Evolutionary conservation across 2,888 invertebrate species (phyloP).

Genomic region (Leucophenga montana): DNA sequence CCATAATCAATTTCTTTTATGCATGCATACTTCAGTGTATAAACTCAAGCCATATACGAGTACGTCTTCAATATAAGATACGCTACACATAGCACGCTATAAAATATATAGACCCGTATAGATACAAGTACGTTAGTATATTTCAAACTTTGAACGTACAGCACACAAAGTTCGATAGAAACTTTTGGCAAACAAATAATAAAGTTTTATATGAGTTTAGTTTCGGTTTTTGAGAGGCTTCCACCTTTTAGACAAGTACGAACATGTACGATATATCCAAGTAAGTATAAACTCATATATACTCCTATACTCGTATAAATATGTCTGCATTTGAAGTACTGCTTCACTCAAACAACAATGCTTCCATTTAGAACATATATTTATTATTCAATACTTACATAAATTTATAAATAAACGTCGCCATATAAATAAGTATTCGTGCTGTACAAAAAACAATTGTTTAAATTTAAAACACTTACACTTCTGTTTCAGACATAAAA

Average conservation of each 20-base stretch:
- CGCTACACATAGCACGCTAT: too few species aligned
- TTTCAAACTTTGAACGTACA: not conserved
- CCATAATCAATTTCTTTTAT: slow-evolving; percentile 17
- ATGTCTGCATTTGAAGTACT: not conserved
- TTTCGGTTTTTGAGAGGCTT: not conserved
- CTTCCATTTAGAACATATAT: not conserved
- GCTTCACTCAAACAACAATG: not conserved
- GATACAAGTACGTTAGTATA: not conserved
- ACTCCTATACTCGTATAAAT: too few species aligned
- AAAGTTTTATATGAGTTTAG: slow-evolving; percentile 22
- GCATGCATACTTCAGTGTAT: not conserved
- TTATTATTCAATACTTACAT: not conserved
- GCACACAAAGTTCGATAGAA: slow-evolving; percentile 1
- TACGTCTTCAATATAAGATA: too few species aligned
- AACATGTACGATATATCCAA: too few species aligned
- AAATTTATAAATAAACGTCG: not conserved
- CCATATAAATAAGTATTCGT: not conserved
- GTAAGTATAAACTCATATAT: too few species aligned
- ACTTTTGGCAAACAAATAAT: slow-evolving; percentile 22
- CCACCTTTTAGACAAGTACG: too few species aligned
- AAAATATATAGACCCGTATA: too few species aligned
- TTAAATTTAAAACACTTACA: not conserved
- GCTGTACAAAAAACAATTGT: too few species aligned
- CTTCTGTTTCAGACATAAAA: not conserved
- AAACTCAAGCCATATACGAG: not conserved